A percentile compares a stretch with the other conserved stretches of the same genome.
Evolutionary conservation across 2,888 invertebrate species (phyloP).

Genomic region (Folsomia manolachei): DNA sequence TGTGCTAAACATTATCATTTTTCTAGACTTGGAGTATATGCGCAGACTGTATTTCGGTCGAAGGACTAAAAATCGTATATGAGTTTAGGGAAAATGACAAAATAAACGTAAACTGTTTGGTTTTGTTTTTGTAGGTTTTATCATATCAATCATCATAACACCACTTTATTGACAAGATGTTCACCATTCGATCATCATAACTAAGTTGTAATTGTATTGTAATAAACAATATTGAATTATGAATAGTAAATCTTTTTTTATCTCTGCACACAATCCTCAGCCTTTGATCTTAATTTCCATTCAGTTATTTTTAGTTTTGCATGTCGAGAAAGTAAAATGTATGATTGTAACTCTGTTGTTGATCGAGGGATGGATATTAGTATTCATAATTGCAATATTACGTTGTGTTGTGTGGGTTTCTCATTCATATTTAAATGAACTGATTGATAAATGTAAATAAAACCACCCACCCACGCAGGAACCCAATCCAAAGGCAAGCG

Average conservation of each 20-base stretch:
- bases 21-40: too few species aligned
- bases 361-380: too few species aligned
- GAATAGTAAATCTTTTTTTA: conserved; percentile 28
- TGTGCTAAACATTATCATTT: too few species aligned
- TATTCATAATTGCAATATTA: conserved; percentile 24
- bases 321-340: conserved; percentile 14
- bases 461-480: conserved; percentile 12
- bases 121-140: conserved; percentile 13
- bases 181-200: conserved; percentile 27
- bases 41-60: too few species aligned
- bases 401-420: conserved; percentile 20
- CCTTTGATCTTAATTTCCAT: conserved; percentile 24
- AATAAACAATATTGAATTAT: conserved; percentile 36
- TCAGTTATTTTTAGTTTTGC: conserved; percentile 18
- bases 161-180: conserved; percentile 41
- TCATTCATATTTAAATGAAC: too few species aligned
- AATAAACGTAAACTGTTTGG: neutral
- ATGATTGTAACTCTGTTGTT: conserved; percentile 15
- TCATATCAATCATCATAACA: conserved; percentile 43
- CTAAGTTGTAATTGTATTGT: conserved; percentile 19
- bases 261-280: conserved; percentile 41
- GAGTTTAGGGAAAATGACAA: too few species aligned
- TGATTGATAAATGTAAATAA: conserved; percentile 29
- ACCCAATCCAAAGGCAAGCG: conserved; percentile 1
- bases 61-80: too few species aligned